Evolutionary conservation across 2,113 vertebrate species (phyloP), one percentile per base, ranked within the genome.

Genomic region (Dipodomys ordii): DNA sequence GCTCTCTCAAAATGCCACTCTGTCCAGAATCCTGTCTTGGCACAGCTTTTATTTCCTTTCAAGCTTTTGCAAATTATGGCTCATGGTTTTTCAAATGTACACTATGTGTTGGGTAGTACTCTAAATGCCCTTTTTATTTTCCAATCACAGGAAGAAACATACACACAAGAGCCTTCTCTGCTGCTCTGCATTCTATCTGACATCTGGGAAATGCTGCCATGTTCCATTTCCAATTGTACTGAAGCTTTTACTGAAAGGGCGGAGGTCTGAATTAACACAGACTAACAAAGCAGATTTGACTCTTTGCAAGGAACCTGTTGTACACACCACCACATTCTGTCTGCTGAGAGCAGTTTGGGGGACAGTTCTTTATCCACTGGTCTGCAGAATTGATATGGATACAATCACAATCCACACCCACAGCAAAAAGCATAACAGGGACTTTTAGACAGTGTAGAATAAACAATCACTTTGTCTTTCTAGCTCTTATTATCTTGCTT

Each of bases 91-190:
- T 98, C 97, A 96, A 94, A 71, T 93, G 92, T 64, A 76, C 86
- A 88, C 83, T 87, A 91, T 96, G 97, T 94, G 93, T 86, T 91
- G 97, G 95, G 87, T 68, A 76, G 80, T 68, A 85, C 73, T 96
- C 95, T 95, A 83, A 96, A 94, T 32, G 78, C 80, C 90, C 95
- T 93, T 95, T 96, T 92, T 87, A 80, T 91, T 97, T 97, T 93
- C 76, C 86, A 89, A 76, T 87, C 83, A 79, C 15, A 88, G 72
- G 97, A 93, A 80, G 88, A 93, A 94, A 67, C 76, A 90, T 20
- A 90, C 30, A 91, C 94, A 46, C 82, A 95, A 88, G 32, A 90
- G 82, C 73, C 92, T 96, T 92, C 80, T 84, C 94, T 85, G 71
- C 30, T 88, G 91, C 95, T 85, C 82, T 91, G 22, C 22, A 90